Evolutionary conservation across 2,113 vertebrate genomes (phyloP), one percentile per base, ranked within the genome.

Genomic region (Beaufortia kweichowensis): DNA sequence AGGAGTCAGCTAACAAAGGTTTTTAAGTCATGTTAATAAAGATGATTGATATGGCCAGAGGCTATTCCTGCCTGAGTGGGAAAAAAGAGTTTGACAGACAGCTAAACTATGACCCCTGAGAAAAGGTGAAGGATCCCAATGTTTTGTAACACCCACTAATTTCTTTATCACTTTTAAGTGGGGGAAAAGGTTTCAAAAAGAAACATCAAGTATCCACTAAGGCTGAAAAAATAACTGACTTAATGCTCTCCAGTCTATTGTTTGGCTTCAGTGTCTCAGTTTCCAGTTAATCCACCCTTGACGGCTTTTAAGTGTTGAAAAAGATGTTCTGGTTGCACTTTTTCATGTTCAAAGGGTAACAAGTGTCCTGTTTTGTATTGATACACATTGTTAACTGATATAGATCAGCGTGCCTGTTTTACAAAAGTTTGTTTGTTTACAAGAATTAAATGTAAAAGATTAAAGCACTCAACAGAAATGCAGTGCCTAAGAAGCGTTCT

Each of bases 11-110:
- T 78, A 86, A 92, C 89, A 91, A 91, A 90, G 89, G 86, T 87
- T 90, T 81, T 89, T 87, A 91, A 91, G 89, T 88, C 87, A 86
- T 85, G 89, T 91, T 91, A 91, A 91, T 92, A 93, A 92, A 90
- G 90, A 91, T 89, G 89, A 92, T 89, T 89, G 89, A 90, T 88
- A 87, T 86, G 77, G 89, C 90, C 89, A 65, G 79, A 90, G 92
- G 90, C 90, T 79, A 83, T 91, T 90, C 90, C 90, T 89, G 89
- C 87, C 87, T 48, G 85, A 56, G 83, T 82, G 83, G 85, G 88
- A 87, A 87, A 83, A 84, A 89, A 65, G 41, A 39, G 83, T 86
- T 87, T 89, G 90, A 90, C 81, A 89, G 90, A 89, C 90, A 84
- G 84, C 84, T 80, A 73, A 87, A 85, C 82, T 83, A 79, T 88